Evolutionary conservation across 1,140 invertebrate genomes (phyloP).

Genomic region (Atta colombica): DNA sequence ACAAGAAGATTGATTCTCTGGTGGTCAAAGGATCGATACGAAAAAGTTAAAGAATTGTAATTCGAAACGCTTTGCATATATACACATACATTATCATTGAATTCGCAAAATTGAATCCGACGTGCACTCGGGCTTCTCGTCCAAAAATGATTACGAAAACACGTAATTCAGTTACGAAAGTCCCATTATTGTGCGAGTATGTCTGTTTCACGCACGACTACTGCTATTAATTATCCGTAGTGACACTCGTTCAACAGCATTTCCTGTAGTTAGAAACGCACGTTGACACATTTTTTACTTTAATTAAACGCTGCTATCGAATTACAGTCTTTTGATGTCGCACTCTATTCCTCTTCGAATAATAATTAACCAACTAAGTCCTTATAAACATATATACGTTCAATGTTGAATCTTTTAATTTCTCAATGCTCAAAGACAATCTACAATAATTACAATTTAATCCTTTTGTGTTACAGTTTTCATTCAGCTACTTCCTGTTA

Average conservation of each 20-base stretch:
- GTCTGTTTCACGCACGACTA: not conserved
- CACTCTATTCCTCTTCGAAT: not conserved
- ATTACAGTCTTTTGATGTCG: conserved; percentile 24
- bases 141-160: conserved; percentile 27
- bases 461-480: not conserved
- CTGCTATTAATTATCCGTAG: conserved; percentile 6
- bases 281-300: conserved; percentile 23
- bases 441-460: conserved; percentile 23
- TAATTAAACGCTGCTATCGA: conserved; percentile 24
- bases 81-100: no score
- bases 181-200: not conserved
- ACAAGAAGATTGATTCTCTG: not conserved
- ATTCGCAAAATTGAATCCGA: not conserved
- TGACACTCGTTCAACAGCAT: not conserved
- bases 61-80: not conserved
- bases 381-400: not conserved
- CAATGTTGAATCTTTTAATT: not conserved
- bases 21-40: not conserved
- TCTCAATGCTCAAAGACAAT: not conserved
- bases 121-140: not conserved
- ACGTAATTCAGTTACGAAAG: not conserved
- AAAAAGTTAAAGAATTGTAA: not conserved
- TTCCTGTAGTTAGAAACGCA: not conserved
- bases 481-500: not conserved
- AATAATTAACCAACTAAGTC: conserved; percentile 16